A percentile compares a stretch with the other conserved stretches of the same genome.
Conservation (phyloP, 2,113 vertebrate genomes). For the Naja naja region DNA sequence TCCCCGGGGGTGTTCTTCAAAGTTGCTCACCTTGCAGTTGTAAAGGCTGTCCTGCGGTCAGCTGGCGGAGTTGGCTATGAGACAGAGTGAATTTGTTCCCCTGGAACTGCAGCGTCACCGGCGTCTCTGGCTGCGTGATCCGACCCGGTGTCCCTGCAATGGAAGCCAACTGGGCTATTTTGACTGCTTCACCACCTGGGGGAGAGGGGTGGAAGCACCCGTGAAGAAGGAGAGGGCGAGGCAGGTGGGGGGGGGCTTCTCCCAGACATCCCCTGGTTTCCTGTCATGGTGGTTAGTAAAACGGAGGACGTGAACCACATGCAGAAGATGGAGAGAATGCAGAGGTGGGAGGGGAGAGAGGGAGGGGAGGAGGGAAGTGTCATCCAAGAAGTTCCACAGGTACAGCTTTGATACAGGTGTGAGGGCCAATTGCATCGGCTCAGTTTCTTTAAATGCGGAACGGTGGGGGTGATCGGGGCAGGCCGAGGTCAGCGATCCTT, state of each 20-base stretch:
- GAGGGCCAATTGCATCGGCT: constrained; percentile 54
- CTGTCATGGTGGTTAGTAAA: constrained; percentile 72
- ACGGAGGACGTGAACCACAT: constrained; percentile 72
- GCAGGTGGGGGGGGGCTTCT: neutral
- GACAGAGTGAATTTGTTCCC: constrained; percentile 93
- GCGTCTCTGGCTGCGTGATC: constrained; percentile 85
- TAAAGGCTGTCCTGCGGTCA: constrained; percentile 89
- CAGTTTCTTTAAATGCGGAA: constrained; percentile 33
- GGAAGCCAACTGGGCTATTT: constrained; percentile 85
- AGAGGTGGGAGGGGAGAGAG: neutral
- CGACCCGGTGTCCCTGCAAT: constrained; percentile 82
- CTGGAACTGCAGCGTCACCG: constrained; percentile 91
- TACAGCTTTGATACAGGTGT: constrained; percentile 57
- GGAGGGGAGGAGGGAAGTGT: constrained; percentile 49
- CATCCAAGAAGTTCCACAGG: constrained; percentile 70
- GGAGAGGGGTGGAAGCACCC: constrained; percentile 17
- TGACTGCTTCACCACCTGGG: constrained; percentile 86
- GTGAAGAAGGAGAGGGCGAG: constrained; percentile 30
- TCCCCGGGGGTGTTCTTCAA: neutral
- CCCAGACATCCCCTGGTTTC: neutral
- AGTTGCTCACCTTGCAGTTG: constrained; percentile 84
- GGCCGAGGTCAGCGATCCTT: neutral
- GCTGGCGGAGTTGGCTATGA: constrained; percentile 89
- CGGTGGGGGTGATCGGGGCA: constrained; percentile 33
- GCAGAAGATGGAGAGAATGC: constrained; percentile 71